phyloP scores from a whole-genome alignment of 2,113 vertebrate species.

The Percina caprodes region DNA sequence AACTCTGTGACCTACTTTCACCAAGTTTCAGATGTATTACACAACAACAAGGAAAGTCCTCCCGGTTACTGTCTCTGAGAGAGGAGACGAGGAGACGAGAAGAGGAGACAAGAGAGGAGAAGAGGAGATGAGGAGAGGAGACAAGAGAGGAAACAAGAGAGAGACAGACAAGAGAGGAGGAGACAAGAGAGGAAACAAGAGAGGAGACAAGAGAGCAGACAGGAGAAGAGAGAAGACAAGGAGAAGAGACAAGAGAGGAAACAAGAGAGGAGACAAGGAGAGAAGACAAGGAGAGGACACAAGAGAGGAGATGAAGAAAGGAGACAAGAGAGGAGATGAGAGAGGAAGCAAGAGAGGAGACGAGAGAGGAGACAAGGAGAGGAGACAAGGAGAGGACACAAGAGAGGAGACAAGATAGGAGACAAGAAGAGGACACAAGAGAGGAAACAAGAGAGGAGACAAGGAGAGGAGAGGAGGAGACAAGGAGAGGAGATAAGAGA shows the following conservation, averaged over 20 bases:
- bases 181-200: not conserved
- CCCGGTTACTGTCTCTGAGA: not conserved
- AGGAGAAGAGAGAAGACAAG: not conserved
- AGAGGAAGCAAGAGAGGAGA: not conserved
- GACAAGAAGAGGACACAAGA: not conserved
- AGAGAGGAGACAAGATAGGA: not conserved
- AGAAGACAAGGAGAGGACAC: not conserved
- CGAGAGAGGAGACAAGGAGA: not conserved
- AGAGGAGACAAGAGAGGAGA: not conserved
- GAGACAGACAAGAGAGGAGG: not conserved
- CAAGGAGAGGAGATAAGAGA: too few relatives aligned
- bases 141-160: not conserved
- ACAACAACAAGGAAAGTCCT: slow-evolving; percentile 1
- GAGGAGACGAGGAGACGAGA: not conserved
- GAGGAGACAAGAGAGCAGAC: not conserved
- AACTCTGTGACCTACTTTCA: slow-evolving; percentile 58
- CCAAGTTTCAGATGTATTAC: slow-evolving; percentile 4
- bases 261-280: not conserved
- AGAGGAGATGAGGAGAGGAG: not conserved
- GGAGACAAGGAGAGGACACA: not conserved
- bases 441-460: too few relatives aligned
- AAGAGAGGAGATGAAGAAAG: not conserved
- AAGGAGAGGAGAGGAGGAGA: not conserved
- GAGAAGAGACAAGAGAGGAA: not conserved
- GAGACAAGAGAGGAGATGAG: not conserved